Conservation (phyloP, 1,140 invertebrate genomes). For the Drosophila asahinai region DNA sequence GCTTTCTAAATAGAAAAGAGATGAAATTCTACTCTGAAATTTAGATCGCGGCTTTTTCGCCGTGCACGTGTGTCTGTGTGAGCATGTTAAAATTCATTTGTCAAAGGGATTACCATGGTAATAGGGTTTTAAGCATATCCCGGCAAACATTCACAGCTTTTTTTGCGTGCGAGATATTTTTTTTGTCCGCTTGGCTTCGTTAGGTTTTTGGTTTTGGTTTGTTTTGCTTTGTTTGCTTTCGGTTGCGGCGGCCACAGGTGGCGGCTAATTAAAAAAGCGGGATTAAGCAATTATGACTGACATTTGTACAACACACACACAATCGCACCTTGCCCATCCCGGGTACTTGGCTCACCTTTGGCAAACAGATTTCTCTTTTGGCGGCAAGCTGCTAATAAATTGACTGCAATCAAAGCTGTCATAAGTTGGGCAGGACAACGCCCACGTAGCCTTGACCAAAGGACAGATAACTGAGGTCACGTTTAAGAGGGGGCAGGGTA, state of each 20-base stretch:
- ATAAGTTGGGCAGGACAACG: constrained; percentile 72
- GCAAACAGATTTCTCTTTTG: constrained; percentile 55
- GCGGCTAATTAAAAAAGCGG: constrained; percentile 75
- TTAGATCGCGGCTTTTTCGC: constrained; percentile 8
- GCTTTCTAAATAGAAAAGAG: neutral
- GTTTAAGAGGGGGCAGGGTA: constrained; percentile 11
- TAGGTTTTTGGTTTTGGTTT: constrained; percentile 41
- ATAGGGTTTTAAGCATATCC: constrained; percentile 80
- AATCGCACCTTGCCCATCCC: constrained; percentile 11
- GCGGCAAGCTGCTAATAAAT: constrained; percentile 70
- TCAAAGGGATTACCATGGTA: constrained; percentile 84
- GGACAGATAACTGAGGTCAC: constrained; percentile 69
- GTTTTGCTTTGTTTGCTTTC: constrained; percentile 30
- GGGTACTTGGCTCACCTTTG: constrained; percentile 46
- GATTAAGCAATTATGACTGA: constrained; percentile 78
- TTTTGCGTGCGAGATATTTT: constrained; percentile 43
- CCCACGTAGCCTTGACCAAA: constrained; percentile 35
- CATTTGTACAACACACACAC: constrained; percentile 63
- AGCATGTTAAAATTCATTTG: constrained; percentile 82
- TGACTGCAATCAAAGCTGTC: constrained; percentile 81
- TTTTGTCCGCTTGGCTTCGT: constrained; percentile 20
- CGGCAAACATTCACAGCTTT: constrained; percentile 68
- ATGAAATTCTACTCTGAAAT: neutral
- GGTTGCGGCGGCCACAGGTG: constrained; percentile 49
- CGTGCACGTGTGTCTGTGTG: constrained; percentile 32